Evolutionary conservation across 2,888 invertebrate genomes (phyloP), one percentile per base, ranked within the genome.

Genomic region (Tachina fera): DNA sequence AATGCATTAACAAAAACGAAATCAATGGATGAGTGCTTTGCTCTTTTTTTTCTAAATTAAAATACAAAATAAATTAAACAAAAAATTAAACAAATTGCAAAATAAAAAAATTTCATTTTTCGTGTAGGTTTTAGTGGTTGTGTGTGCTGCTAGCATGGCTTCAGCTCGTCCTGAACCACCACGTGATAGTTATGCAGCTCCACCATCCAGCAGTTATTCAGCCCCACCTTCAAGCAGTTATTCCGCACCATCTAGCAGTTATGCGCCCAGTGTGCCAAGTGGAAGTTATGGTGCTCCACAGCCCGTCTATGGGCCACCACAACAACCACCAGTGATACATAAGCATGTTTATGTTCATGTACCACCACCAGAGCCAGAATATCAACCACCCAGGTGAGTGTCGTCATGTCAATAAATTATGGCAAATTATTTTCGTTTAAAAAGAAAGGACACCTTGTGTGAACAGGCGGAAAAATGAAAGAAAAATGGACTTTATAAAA

Each of bases 321-420:
- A 94, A 86, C 96, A 95, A 90, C 95, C 95, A 83, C 96, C 97
- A 77, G 96, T 96, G 56, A 95, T 97, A 72, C 97, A 97, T 93
- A 97, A 97, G 91, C 97, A 97, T 91, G 97, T 97, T 14, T 97
- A 97, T 93, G 97, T 97, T 19, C 97, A 97, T 92, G 97, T 97
- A 19, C 97, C 97, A 68, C 97, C 97, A 79, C 97, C 97, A 89
- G 97, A 97, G 92, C 96, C 96, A 45, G 97, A 97, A 90, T 94
- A 95, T 90, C 95, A 95, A 51, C 94, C 95, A 22, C 95, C 96
- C 22, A 95, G 94, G 91, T 95, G 91, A 91, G 93, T 92, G 8
- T 10, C 41, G 39, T 3, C 31, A 31, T 16, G n/a, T 9, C 2
- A 11, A 6, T 41, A 14, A 41, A 45, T 53, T 53, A n/a, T 45